Conservation (phyloP, 2,888 invertebrate species). For the Ichneumoninae sp. region DNA sequence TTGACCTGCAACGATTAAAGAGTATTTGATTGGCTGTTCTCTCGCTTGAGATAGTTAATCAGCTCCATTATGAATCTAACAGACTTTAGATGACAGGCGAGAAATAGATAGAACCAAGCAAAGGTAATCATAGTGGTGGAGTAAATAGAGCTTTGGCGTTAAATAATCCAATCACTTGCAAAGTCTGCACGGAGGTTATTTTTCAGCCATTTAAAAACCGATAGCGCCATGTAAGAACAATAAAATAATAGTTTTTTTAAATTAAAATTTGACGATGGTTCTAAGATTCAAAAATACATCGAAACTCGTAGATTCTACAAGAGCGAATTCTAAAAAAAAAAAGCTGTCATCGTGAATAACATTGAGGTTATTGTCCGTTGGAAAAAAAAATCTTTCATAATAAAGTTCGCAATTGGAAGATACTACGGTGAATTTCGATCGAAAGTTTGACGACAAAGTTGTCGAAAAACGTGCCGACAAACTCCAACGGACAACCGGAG, state of each 20-base stretch:
- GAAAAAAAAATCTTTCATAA: slow-evolving; percentile 5
- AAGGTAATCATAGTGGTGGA: not conserved
- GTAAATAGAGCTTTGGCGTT: not conserved
- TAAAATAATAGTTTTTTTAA: not conserved
- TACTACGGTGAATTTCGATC: not conserved
- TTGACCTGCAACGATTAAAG: slow-evolving; percentile 79
- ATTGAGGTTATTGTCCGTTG: slow-evolving; percentile 20
- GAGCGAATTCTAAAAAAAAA: not conserved
- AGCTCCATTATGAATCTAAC: not conserved
- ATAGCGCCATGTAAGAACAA: not conserved
- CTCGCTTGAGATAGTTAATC: not conserved
- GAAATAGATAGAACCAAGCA: not conserved
- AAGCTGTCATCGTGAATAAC: not conserved
- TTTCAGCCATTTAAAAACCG: not conserved
- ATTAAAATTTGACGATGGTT: not conserved
- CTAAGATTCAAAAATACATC: not conserved
- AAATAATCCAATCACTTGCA: not conserved
- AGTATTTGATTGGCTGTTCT: not conserved
- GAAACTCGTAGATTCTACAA: not conserved
- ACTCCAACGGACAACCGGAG: not conserved
- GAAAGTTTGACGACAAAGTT: not conserved
- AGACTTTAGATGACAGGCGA: not conserved
- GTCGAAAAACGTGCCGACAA: not conserved
- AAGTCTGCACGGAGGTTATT: not conserved
- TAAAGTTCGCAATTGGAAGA: not conserved